phyloP scores from a whole-genome alignment of 2,113 vertebrate species.

The Ammospiza caudacuta region DNA sequence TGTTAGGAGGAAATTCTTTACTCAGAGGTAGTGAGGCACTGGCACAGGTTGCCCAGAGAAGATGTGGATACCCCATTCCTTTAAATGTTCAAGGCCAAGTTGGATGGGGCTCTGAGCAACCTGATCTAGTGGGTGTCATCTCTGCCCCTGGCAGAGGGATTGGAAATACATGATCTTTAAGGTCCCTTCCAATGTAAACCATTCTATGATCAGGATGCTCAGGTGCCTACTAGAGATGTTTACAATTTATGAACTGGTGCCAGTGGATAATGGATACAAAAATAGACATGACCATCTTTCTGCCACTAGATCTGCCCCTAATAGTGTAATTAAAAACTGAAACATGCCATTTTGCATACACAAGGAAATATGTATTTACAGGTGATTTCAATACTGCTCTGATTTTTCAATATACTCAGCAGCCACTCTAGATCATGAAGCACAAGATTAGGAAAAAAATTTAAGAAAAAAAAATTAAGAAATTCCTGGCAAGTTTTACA shows the following conservation, averaged over 20 bases:
- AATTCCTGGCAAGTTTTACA: constrained; percentile 58
- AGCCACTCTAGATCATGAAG: neutral
- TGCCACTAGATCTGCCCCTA: neutral
- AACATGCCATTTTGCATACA: neutral
- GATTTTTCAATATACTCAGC: neutral
- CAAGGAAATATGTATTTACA: neutral
- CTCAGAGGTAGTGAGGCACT: neutral
- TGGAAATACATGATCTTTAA: neutral
- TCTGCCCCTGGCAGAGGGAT: neutral
- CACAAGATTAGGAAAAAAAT: neutral
- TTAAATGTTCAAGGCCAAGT: neutral
- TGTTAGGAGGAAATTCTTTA: neutral
- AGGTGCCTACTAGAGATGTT: neutral
- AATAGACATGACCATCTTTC: neutral
- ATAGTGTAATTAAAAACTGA: neutral
- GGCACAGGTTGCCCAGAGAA: neutral
- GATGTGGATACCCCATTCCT: neutral
- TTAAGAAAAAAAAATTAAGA: neutral
- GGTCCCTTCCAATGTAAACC: neutral
- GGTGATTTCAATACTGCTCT: neutral
- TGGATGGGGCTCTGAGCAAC: neutral
- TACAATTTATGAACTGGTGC: neutral
- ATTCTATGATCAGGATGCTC: neutral
- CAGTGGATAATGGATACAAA: neutral
- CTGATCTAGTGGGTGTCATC: neutral